A percentile compares a stretch with the other conserved stretches of the same genome.
Evolutionary conservation across 2,888 invertebrate genomes (phyloP).

Genomic region (Hartigia nigra): DNA sequence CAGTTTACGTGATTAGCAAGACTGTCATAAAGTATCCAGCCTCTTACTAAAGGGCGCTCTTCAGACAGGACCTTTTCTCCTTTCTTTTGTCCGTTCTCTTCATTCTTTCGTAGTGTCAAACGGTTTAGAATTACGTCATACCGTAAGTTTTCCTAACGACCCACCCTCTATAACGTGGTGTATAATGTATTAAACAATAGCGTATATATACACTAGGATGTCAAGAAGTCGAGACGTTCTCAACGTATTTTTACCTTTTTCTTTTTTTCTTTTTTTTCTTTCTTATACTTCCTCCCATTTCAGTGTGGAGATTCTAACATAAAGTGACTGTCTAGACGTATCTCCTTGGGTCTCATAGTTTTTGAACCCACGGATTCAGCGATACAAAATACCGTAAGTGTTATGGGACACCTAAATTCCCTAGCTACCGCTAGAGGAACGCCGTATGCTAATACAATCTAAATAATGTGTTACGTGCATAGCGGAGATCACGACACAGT

Average conservation of each 20-base stretch:
- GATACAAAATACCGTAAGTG: background rate
- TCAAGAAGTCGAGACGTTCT: background rate
- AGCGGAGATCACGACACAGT: background rate
- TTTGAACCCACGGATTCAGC: background rate
- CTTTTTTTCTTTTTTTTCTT: background rate
- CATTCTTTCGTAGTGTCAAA: constrained; percentile 29
- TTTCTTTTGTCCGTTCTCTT: constrained; percentile 16
- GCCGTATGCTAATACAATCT: background rate
- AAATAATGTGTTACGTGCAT: background rate
- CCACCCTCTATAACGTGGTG: background rate
- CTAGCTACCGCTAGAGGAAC: background rate
- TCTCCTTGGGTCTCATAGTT: background rate
- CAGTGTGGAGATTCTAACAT: background rate
- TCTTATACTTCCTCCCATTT: background rate
- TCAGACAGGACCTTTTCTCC: constrained; percentile 9
- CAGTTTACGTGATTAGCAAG: constrained; percentile 5
- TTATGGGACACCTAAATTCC: background rate
- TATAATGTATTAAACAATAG: background rate
- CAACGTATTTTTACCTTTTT: background rate
- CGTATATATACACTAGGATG: background rate
- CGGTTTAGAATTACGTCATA: constrained; percentile 36
- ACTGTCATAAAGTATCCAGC: constrained; percentile 13
- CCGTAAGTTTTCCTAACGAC: background rate
- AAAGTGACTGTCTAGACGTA: background rate
- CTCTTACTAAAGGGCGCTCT: constrained; percentile 18